A percentile compares a stretch with the other conserved stretches of the same genome.
These are phyloP conservation scores for Heliconius cydno DNA, from an alignment of 2,888 invertebrate genomes.

Conservation along the genomic window DNA sequence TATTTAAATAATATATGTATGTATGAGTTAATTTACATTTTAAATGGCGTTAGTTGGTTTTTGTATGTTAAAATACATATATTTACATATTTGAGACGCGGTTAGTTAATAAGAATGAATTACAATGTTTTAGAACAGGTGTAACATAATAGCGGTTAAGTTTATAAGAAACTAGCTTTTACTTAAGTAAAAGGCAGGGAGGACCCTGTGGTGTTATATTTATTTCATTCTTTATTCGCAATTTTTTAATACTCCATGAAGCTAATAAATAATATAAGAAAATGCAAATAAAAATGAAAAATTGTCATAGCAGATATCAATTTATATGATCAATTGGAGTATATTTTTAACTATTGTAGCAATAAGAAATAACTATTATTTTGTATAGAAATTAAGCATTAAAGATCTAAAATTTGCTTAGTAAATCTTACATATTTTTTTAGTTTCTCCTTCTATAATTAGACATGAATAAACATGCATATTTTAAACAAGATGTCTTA, in stretches of 20 bases:
- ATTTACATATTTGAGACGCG: not conserved
- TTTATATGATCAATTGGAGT: too few species aligned
- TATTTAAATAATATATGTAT: not conserved
- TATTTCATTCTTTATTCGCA: not conserved
- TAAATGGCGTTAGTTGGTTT: not conserved
- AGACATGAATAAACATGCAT: not conserved
- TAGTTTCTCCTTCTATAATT: not conserved
- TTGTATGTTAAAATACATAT: not conserved
- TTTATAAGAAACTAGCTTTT: too few species aligned
- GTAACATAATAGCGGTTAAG: not conserved
- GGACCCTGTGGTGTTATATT: too few species aligned
- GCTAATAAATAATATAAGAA: too few species aligned
- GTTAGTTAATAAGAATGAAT: not conserved
- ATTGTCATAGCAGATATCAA: too few species aligned
- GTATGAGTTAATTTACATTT: constrained; percentile 28
- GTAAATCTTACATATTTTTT: not conserved
- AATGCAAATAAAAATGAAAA: too few species aligned
- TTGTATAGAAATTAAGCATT: not conserved
- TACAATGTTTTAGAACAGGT: not conserved
- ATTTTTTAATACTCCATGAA: too few species aligned
- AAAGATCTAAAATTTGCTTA: not conserved
- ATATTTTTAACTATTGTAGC: too few species aligned
- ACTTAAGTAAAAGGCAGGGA: too few species aligned
- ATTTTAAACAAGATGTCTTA: constrained; percentile 24
- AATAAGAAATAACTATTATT: too few species aligned